Conservation (phyloP, 2,797 vertebrate species). For the Menidia menidia region DNA sequence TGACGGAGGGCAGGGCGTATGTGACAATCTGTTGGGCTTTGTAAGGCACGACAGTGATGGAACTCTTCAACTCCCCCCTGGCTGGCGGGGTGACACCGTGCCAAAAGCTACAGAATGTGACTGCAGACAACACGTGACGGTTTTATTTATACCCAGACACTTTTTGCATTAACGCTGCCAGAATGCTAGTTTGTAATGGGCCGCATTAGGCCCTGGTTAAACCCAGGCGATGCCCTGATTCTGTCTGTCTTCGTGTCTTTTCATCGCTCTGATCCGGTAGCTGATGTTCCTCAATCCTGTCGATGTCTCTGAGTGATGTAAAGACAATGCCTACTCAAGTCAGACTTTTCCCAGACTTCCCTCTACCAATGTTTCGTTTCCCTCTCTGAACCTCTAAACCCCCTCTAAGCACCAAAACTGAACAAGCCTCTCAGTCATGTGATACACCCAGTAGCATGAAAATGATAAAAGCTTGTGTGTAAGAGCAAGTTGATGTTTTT, state of each 20-base stretch:
- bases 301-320: slow-evolving; percentile 46
- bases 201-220: slow-evolving; percentile 23
- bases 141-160: slow-evolving; percentile 36
- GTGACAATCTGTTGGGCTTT: slow-evolving; percentile 38
- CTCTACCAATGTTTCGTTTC: slow-evolving; percentile 1
- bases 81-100: slow-evolving; percentile 36
- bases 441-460: slow-evolving; percentile 52
- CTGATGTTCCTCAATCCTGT: slow-evolving; percentile 39
- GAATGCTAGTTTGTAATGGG: slow-evolving; percentile 19
- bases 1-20: slow-evolving; percentile 34
- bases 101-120: slow-evolving; percentile 36
- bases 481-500: slow-evolving; percentile 36
- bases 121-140: slow-evolving; percentile 36
- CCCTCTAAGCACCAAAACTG: slow-evolving; percentile 38
- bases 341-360: slow-evolving; percentile 30
- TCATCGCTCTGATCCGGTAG: slow-evolving; percentile 30
- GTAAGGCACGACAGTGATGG: slow-evolving; percentile 62
- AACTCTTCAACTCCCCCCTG: slow-evolving; percentile 59
- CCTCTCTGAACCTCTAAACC: slow-evolving; percentile 8
- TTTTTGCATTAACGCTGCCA: slow-evolving; percentile 24
- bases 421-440: slow-evolving; percentile 50
- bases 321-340: slow-evolving; percentile 36
- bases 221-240: slow-evolving; percentile 38
- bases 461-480: slow-evolving; percentile 38
- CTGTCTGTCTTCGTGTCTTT: slow-evolving; percentile 40